A percentile compares a stretch with the other conserved stretches of the same genome.
These are phyloP conservation scores for Pegea sp. DNA, from an alignment of 23 tunicate genomes.

Conservation along the genomic window DNA sequence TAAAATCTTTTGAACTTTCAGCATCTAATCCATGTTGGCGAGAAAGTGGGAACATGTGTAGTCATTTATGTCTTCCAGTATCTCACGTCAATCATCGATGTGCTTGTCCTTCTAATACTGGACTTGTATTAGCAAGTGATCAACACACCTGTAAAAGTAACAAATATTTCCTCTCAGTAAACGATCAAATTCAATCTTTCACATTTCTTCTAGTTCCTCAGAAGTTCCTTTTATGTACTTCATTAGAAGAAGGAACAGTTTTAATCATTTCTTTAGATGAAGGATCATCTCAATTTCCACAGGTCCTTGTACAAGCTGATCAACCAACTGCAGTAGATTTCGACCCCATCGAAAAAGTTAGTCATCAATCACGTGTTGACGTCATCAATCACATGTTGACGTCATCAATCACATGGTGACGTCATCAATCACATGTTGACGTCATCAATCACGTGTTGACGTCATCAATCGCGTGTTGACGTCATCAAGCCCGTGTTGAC, in stretches of 20 bases:
- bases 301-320: slow-evolving; percentile 37
- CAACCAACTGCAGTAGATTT: slow-evolving; percentile 90
- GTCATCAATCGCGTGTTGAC: too few relatives aligned
- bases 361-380: neutral
- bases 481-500: too few relatives aligned
- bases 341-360: slow-evolving; percentile 66
- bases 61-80: slow-evolving; percentile 56
- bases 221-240: slow-evolving; percentile 59
- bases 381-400: too few relatives aligned
- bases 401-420: too few relatives aligned
- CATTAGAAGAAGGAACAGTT: slow-evolving; percentile 73
- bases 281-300: slow-evolving; percentile 15
- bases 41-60: slow-evolving; percentile 12
- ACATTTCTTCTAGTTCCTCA: slow-evolving; percentile 42
- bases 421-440: too few relatives aligned
- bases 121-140: slow-evolving; percentile 63
- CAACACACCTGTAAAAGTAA: slow-evolving; percentile 35
- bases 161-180: too few relatives aligned
- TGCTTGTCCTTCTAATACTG: slow-evolving; percentile 80
- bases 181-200: too few relatives aligned
- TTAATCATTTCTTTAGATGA: slow-evolving; percentile 28
- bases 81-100: slow-evolving; percentile 24
- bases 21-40: slow-evolving; percentile 41
- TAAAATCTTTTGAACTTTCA: too few relatives aligned
- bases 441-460: too few relatives aligned